Conservation (phyloP, 2,888 invertebrate species). For the Heliothis peltigera region DNA sequence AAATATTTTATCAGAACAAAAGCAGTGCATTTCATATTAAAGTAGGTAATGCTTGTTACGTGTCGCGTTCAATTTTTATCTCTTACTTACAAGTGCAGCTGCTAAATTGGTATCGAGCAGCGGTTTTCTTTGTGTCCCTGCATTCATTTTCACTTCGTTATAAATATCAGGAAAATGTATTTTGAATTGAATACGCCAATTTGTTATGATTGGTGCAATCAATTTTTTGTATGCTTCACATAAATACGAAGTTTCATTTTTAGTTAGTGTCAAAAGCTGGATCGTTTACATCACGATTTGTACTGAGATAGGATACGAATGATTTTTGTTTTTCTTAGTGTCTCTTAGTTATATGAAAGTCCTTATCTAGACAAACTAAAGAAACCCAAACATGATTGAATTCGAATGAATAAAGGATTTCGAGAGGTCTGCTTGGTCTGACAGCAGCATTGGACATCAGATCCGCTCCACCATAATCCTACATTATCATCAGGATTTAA, state of each 20-base stretch:
- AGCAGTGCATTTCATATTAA: slow-evolving; percentile 43
- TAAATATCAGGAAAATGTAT: slow-evolving; percentile 47
- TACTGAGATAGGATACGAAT: neutral
- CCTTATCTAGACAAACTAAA: too few species aligned
- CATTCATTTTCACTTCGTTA: slow-evolving; percentile 50
- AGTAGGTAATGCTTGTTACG: slow-evolving; percentile 44
- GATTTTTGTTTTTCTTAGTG: neutral
- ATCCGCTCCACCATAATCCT: too few species aligned
- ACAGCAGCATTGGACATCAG: too few species aligned
- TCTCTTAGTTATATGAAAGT: too few species aligned
- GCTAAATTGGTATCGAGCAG: slow-evolving; percentile 62
- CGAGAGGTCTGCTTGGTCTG: too few species aligned
- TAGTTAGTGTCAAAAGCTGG: neutral
- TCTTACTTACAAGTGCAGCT: slow-evolving; percentile 56
- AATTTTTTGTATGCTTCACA: slow-evolving; percentile 24
- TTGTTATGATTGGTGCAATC: slow-evolving; percentile 51
- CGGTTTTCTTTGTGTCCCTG: slow-evolving; percentile 58
- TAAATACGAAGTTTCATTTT: slow-evolving; percentile 39
- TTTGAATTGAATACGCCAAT: slow-evolving; percentile 47
- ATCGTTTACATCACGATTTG: neutral
- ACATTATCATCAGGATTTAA: too few species aligned
- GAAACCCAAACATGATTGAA: too few species aligned
- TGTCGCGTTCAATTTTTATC: slow-evolving; percentile 58
- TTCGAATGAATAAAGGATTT: too few species aligned
- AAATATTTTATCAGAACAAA: slow-evolving; percentile 47